Evolutionary conservation across 2,797 vertebrate genomes (phyloP).

Genomic region (Pelochelys cantorii): DNA sequence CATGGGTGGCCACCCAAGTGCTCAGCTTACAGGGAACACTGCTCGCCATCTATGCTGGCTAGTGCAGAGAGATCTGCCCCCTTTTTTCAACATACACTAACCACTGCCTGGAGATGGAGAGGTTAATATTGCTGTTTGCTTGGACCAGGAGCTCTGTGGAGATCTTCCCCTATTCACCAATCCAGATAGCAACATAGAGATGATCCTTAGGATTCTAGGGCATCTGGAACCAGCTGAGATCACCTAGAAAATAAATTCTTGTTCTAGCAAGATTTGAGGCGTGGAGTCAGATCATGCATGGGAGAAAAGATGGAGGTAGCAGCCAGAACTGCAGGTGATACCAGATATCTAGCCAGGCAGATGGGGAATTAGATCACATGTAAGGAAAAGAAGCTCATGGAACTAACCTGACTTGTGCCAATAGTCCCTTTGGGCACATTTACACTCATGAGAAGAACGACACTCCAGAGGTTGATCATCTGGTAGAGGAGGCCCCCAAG

Average conservation of each 20-base stretch:
- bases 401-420: background rate
- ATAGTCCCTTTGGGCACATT: background rate
- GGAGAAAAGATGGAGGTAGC: background rate
- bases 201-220: background rate
- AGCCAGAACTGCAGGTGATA: background rate
- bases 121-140: background rate
- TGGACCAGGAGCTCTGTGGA: background rate
- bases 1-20: too few species aligned
- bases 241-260: background rate
- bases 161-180: background rate
- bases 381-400: background rate
- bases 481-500: too few species aligned
- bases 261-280: background rate
- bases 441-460: too few species aligned
- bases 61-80: rapidly evolving
- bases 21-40: too few species aligned
- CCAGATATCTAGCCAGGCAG: background rate
- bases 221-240: background rate
- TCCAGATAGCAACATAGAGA: background rate
- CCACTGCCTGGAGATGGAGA: background rate
- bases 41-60: too few species aligned
- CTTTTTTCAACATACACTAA: background rate
- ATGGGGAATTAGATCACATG: background rate
- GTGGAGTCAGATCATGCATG: too few species aligned
- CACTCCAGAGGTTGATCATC: too few species aligned